Evolutionary conservation across 2,797 vertebrate genomes (phyloP), one percentile per base, ranked within the genome.

Genomic region (Chelidonichthys spinosus): DNA sequence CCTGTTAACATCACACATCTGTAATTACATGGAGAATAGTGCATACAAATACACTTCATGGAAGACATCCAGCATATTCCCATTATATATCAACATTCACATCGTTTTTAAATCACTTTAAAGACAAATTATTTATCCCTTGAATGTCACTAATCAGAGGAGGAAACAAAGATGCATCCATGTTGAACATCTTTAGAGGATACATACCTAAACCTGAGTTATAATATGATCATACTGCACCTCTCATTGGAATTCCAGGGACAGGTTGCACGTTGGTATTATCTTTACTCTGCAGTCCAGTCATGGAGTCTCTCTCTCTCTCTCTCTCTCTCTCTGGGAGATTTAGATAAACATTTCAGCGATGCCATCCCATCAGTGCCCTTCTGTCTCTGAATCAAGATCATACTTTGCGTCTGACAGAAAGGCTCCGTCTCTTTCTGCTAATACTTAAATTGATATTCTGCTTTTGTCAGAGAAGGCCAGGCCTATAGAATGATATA

Each of bases 361-460:
- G 60, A 75, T 78, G 80, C 89, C 69, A 40, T 82, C 86, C 89
- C 69, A 40, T 82, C 86, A 42, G 76, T 44, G 73, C 64, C 79
- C 79, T 83, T 87, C 83, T 90, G 89, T 61, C 40, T 59, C 66
- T 64, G 63, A 53, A 81, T 83, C 76, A 81, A 63, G 81, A 74
- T 83, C 64, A 63, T 56, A 63, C 60, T 74, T 74, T 32, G 67
- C 55, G 44, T 62, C 40, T 75, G 65, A 74, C 79, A 79, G 69
- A 81, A 61, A 72, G 47, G 52, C n/a, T 32, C 17, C 63, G 43
- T 82, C 78, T 14, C 33, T 85, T 77, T 42, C 79, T 86, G 83
- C 83, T 91, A 92, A 90, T 92, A 72, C 73, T 59, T 70, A 3
- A 39, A 82, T 92, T 90, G 74, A 81, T 89, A 91, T 92, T 92